Base-by-base conservation (phyloP, 2,888 invertebrate species). In the Hermodice carunculata region DNA sequence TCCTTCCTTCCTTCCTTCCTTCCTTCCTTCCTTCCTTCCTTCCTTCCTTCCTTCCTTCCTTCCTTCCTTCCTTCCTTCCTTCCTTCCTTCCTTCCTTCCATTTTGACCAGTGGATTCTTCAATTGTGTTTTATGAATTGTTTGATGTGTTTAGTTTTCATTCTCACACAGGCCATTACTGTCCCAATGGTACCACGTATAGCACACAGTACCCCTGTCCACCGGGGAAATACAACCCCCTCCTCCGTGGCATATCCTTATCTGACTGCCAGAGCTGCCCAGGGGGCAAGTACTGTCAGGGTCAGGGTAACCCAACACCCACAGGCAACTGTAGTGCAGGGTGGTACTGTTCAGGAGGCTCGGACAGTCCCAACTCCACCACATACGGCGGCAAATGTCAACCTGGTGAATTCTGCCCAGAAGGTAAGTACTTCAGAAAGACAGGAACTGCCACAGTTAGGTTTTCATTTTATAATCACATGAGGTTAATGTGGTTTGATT, bases 281-380 rank as follows among this genome's bases (percentile, higher is more conserved):
- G 80, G 78, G 0, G 84, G 84, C 17, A 58, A 76, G 64, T 84
- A 81, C 70, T 84, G 84, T 66, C 69, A 78, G 53, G 82, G 82
- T 0, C 66, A 73, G 42, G 82, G 76, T 54, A 82, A 82, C 70
- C 54, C 71, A 11, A 71, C 69, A 17, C 78, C 80, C 17, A 81
- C 82, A 5, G 83, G 78, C 14, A 74, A 75, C 64, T 82, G 82
- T 49, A 73, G 66, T 28, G 76, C 74, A 2, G 81, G 81, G 31
- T 81, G 80, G 80, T 81, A 81, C 62, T 81, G 81, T 56, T 69
- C 76, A 4, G 75, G 78, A 6, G 80, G 80, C 6, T 66, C 80
- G 5, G 73, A 69, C 59, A 72, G 69, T 24, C 73, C 80, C 3
- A 81, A 80, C 59, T 71, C 76, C 5, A 80, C 79, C 26, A 76